Base-by-base conservation (phyloP, 2,888 invertebrate genomes). In the Idaea straminata region DNA sequence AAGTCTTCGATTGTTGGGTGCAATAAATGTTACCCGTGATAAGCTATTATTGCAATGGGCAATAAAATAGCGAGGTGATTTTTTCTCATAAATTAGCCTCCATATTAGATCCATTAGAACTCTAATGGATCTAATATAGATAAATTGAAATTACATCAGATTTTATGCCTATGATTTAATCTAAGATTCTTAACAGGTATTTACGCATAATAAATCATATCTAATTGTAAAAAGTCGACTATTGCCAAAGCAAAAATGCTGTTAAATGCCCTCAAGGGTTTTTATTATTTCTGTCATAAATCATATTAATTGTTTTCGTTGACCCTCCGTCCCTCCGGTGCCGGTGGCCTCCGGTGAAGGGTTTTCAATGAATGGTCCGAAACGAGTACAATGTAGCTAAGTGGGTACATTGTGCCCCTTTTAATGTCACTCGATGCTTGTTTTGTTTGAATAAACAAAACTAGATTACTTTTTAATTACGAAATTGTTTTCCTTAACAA, bases 211-310 rank as follows among this genome's bases (percentile, higher is more conserved):
- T 86, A 87, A 86, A 85, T 87, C 87, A 85, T 69, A 80, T 83
- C 83, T 84, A 86, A 87, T 87, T 85, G 81, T 79, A 73, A 79
- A 69, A 83, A 84, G 82, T 86, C 81, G 81, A 81, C 82, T 83
- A 87, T 86, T 83, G 84, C 86, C 76, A 80, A 83, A 80, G 83
- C 85, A 88, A 87, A 88, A 88, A 89, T 85, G 80, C 86, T 80
- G 78, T 80, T 82, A 83, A 90, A 88, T 84, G 81, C 86, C 82
- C 83, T 84, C 83, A 85, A 86, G 86, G 88, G 85, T 84, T 86
- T 88, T 91, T 89, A 87, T 91, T 89, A 87, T 89, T 86, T 87
- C 84, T 77, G 74, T 81, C 83, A 86, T 90, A 88, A 91, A 91
- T 91, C 89, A 88, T 84, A 82, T 85, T 91, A 89, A 91, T 91